phyloP scores from a whole-genome alignment of 1,140 invertebrate species.

The Trissolcus basalis region DNA sequence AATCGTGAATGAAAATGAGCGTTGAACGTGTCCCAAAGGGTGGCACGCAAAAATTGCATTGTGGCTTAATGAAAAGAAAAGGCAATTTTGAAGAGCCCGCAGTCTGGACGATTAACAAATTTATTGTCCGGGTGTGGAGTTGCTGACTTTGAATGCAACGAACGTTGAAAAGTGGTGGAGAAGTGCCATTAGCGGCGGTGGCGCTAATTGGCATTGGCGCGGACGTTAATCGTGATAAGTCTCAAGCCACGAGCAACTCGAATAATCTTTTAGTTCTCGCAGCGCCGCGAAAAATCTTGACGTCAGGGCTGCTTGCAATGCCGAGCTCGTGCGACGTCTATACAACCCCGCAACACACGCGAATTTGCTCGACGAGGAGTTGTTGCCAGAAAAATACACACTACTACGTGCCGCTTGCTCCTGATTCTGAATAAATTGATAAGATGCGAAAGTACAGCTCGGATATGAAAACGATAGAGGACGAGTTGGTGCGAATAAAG shows the following conservation, averaged over 20 bases:
- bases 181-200: slow-evolving; percentile 24
- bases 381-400: slow-evolving; percentile 42
- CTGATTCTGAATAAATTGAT: slow-evolving; percentile 37
- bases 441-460: slow-evolving; percentile 40
- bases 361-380: slow-evolving; percentile 22
- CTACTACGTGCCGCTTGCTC: slow-evolving; percentile 15
- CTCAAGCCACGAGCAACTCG: slow-evolving; percentile 25
- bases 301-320: slow-evolving; percentile 36
- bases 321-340: slow-evolving; percentile 17
- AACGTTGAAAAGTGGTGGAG: slow-evolving; percentile 17
- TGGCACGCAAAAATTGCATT: too few species aligned
- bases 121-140: too few species aligned
- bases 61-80: too few species aligned
- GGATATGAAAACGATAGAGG: too few species aligned
- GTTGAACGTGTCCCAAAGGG: too few species aligned
- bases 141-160: slow-evolving; percentile 1
- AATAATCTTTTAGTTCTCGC: slow-evolving; percentile 32
- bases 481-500: too few species aligned
- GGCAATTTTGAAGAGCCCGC: too few species aligned
- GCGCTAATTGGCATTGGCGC: slow-evolving; percentile 31
- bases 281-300: slow-evolving; percentile 20
- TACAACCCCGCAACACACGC: slow-evolving; percentile 20
- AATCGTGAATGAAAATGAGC: too few species aligned
- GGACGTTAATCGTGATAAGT: slow-evolving; percentile 46
- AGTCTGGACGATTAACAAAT: too few species aligned